These are phyloP conservation scores for Phthorimaea operculella DNA, from an alignment of 1,140 invertebrate genomes.

Conservation along the genomic window DNA sequence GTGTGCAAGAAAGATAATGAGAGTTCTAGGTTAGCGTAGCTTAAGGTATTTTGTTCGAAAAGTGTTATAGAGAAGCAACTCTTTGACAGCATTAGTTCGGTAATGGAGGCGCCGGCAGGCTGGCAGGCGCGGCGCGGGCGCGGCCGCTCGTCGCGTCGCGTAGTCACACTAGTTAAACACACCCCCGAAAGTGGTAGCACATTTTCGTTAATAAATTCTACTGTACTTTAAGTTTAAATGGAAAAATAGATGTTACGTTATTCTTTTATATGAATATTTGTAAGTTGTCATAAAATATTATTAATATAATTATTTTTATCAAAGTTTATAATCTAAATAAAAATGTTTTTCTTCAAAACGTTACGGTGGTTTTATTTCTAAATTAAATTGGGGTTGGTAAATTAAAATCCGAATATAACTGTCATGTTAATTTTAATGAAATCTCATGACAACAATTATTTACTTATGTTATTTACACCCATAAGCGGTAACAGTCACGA, in stretches of 20 bases:
- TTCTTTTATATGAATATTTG: conserved; percentile 67
- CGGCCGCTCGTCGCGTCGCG: conserved; percentile 25
- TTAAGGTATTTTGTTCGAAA: too few relatives aligned
- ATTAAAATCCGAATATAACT: neutral
- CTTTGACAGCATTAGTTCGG: too few relatives aligned
- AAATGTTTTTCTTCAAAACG: conserved; percentile 67
- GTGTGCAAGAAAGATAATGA: too few relatives aligned
- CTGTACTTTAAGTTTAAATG: conserved; percentile 59
- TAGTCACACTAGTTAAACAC: conserved; percentile 65
- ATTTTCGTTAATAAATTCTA: conserved; percentile 61
- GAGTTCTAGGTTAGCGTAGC: too few relatives aligned
- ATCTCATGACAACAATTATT: conserved; percentile 21
- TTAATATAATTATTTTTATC: conserved; percentile 69
- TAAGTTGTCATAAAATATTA: conserved; percentile 68
- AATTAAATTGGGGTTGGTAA: neutral
- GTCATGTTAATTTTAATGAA: conserved; percentile 22
- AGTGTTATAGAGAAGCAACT: too few relatives aligned
- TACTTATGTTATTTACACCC: conserved; percentile 23
- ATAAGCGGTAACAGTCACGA: conserved; percentile 23
- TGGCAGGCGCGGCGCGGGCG: conserved; percentile 16
- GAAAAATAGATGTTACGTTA: conserved; percentile 66
- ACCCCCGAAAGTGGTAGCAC: conserved; percentile 58
- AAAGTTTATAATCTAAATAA: conserved; percentile 69
- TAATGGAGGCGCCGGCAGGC: too few relatives aligned
- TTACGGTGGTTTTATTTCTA: conserved; percentile 30